Evolutionary conservation across 2,113 vertebrate genomes (phyloP), one percentile per base, ranked within the genome.

Genomic region (Hippocampus guttulatus): DNA sequence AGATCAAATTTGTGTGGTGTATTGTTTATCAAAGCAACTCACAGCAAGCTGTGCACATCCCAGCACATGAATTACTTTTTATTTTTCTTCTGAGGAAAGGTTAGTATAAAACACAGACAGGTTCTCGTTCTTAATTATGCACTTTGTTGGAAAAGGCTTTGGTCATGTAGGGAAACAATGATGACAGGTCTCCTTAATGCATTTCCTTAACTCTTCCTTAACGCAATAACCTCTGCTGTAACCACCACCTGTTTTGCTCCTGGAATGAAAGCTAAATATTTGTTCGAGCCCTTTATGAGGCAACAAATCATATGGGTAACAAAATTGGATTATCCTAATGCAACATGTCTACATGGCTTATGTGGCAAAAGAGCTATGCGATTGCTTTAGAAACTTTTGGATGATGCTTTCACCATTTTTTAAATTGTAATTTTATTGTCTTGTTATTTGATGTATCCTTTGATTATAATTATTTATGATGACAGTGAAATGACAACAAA

Each of bases 1-100:
- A 83, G 63, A 57, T 11, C 27, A 4, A 16, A 16, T 30, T 61
- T 30, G 27, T 61, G 83, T 41, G 64, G 75, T 77, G 76, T 81
- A 66, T 82, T 87, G 84, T 87, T 86, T 79, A 85, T 85, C 81
- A 88, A 79, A 80, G 80, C 69, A 80, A 67, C 79, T 79, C 45
- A 76, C 80, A 80, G 73, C 63, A 64, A 70, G 74, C 51, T 68
- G 76, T 68, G 74, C 71, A 68, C 41, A 58, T 72, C 62, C 47
- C 58, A 0, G 62, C 63, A 61, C 33, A 60, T 58, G 38, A 25
- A 54, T 60, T 54, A 33, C 68, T 40, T 21, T 70, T 21, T 63
- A 66, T 60, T 67, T 47, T 38, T 38, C 33, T 38, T 38, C 33
- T 38, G 33, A 38, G 64, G 51, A 43, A 55, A 43, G 67, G 54